Evolutionary conservation across 2,113 vertebrate genomes (phyloP), one percentile per base, ranked within the genome.

Genomic region (Pipra filicauda): DNA sequence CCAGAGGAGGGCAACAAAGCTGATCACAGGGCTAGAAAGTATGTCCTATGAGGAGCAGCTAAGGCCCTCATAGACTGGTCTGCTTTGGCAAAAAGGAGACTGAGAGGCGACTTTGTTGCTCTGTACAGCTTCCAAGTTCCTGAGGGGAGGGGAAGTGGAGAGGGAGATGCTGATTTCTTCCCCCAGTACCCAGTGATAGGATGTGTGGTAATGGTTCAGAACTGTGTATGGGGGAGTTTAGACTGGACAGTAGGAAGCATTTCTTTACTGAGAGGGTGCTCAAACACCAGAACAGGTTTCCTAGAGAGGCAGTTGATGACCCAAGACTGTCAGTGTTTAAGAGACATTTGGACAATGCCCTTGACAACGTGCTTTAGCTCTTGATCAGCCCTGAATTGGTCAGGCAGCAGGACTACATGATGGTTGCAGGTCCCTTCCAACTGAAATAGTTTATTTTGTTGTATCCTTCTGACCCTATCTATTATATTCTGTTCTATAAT

Each of bases 161-260:
- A 54, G 15, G 12, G 17, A 62, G 26, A 14, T 27, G 48, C 39
- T 54, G 21, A 35, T 18, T 35, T 55, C 30, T 30, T 61, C 30
- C 69, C 39, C 17, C n/a, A 17, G 33, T 31, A 48, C 55, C 54
- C 39, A 35, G 44, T 33, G 33, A 37, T 1, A 33, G 39, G 17
- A 22, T 15, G 20, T 1, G 14, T 22, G 24, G 30, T n/a, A 62
- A 41, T 6, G 17, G 17, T 5, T 52, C 77, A 59, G 27, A 52
- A 23, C 5, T 26, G 16, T 0, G 0, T 14, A 8, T 8, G 9
- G 30, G 46, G 30, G 54, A 62, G 24, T 62, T 46, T 26, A 31
- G 30, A 69, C 16, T 39, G 39, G 28, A 61, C 24, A 18, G 20
- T 30, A n/a, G 46, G 54, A 69, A 69, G 17, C 21, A 19, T 5